A percentile compares a stretch with the other conserved stretches of the same genome.
phyloP scores from a whole-genome alignment of 2,113 vertebrate species.

The Cisticola juncidis region DNA sequence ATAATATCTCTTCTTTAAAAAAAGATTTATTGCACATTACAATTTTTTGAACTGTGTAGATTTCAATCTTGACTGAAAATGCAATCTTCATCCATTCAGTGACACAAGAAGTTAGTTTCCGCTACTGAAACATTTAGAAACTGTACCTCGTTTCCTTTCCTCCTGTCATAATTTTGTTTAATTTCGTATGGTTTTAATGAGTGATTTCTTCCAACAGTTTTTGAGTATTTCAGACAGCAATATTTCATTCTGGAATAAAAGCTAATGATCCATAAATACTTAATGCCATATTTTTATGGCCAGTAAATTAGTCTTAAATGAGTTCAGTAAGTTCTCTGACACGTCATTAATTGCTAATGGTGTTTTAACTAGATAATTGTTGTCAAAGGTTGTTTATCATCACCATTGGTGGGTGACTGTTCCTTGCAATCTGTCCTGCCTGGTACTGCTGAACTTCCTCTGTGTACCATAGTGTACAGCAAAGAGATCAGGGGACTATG shows the following conservation, averaged over 20 bases:
- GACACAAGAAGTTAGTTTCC: constrained; percentile 42
- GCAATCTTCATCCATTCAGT: constrained; percentile 66
- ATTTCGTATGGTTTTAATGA: constrained; percentile 66
- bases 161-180: constrained; percentile 49
- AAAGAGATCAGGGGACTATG: constrained; percentile 10
- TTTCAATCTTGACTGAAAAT: constrained; percentile 75
- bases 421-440: constrained; percentile 51
- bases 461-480: constrained; percentile 22
- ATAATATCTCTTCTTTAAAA: constrained; percentile 55
- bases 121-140: constrained; percentile 42
- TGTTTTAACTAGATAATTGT: constrained; percentile 81
- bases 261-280: constrained; percentile 83
- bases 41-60: constrained; percentile 71
- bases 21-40: constrained; percentile 65
- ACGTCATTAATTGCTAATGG: constrained; percentile 81
- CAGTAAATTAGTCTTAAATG: constrained; percentile 84
- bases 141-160: constrained; percentile 1
- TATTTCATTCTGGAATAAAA: constrained; percentile 79
- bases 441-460: constrained; percentile 3
- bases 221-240: constrained; percentile 68
- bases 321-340: constrained; percentile 79
- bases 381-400: constrained; percentile 76
- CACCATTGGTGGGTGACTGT: constrained; percentile 38
- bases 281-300: constrained; percentile 85
- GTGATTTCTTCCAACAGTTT: constrained; percentile 68